Conservation (phyloP, 35 echinoderm and acorn worm species). For the Eucidaris tribuloides region DNA sequence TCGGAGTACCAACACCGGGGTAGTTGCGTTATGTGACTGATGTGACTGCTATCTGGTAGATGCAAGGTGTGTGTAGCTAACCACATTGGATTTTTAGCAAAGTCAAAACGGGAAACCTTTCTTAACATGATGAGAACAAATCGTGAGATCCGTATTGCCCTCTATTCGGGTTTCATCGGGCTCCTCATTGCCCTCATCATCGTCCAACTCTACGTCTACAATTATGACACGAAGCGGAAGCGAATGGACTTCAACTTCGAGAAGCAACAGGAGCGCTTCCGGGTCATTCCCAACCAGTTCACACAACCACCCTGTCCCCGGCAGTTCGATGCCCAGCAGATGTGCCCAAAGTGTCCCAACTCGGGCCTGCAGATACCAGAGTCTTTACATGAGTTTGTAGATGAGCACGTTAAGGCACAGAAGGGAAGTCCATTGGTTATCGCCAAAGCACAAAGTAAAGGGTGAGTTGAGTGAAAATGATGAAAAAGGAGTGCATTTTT, state of each 20-base stretch:
- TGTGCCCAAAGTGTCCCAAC: constrained; percentile 43
- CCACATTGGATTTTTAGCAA: neutral
- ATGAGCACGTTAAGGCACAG: constrained; percentile 24
- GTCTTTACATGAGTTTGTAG: constrained; percentile 47
- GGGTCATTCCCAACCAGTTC: neutral
- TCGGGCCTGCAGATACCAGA: neutral
- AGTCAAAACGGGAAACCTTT: neutral
- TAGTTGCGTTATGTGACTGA: no score
- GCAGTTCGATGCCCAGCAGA: neutral
- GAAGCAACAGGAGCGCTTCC: neutral
- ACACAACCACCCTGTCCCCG: neutral
- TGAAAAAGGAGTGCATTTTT: no score
- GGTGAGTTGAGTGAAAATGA: constrained; percentile 15
- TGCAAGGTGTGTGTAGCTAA: no score
- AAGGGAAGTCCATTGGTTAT: constrained; percentile 48
- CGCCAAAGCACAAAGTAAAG: constrained; percentile 52
- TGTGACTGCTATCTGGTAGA: no score
- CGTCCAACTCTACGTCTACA: neutral
- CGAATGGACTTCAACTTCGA: neutral
- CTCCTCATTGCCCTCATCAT: constrained; percentile 9
- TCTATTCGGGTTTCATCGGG: constrained; percentile 52
- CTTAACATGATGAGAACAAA: neutral
- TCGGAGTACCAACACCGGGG: no score
- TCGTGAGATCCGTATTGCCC: constrained; percentile 51
- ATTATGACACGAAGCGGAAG: neutral